phyloP scores from a whole-genome alignment of 2,113 vertebrate species.

The Malurus melanocephalus region DNA sequence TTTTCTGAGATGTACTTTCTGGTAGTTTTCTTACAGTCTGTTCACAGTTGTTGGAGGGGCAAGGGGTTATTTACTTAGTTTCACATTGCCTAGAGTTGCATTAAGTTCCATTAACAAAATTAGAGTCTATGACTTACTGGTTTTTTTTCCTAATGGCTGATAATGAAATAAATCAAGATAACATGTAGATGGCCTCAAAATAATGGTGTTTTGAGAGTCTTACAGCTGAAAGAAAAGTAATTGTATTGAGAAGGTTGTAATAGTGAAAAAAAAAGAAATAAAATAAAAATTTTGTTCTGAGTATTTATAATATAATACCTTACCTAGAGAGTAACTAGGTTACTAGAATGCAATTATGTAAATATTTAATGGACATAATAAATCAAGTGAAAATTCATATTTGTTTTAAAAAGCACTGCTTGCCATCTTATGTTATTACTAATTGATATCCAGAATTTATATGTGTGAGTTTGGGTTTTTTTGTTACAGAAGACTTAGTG shows the following conservation, averaged over 20 bases:
- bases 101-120: slow-evolving; percentile 37
- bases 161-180: slow-evolving; percentile 31
- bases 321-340: background rate
- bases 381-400: background rate
- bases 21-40: background rate
- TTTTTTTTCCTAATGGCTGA: slow-evolving; percentile 37
- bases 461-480: rapidly evolving
- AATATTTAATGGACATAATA: background rate
- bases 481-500: background rate
- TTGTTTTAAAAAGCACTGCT: background rate
- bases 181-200: slow-evolving; percentile 1
- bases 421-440: background rate
- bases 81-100: background rate
- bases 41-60: background rate
- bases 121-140: slow-evolving; percentile 13
- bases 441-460: background rate
- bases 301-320: background rate
- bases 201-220: background rate
- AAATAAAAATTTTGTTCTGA: background rate
- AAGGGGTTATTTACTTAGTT: slow-evolving; percentile 10
- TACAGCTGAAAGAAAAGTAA: background rate
- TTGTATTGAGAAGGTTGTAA: background rate
- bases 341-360: background rate
- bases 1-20: slow-evolving; percentile 76
- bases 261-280: background rate